Evolutionary conservation across 1,140 invertebrate genomes (phyloP).

Genomic region (Drosophila setifemur): DNA sequence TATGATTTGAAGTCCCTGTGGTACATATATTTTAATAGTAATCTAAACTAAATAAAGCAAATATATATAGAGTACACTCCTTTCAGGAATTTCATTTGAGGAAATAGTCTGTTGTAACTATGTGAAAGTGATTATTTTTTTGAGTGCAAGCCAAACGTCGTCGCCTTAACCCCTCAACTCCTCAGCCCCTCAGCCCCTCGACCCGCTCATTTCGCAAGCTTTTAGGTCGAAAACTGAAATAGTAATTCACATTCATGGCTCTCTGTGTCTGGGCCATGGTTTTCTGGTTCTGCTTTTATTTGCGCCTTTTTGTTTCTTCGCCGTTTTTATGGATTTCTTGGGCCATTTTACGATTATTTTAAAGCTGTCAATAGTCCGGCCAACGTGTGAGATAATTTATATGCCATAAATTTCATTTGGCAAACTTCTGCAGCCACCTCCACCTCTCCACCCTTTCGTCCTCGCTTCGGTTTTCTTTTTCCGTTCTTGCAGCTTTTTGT

Average conservation of each 20-base stretch:
- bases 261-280: constrained; percentile 35
- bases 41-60: too few species aligned
- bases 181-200: not conserved
- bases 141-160: constrained; percentile 50
- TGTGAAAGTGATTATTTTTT: too few species aligned
- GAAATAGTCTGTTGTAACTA: too few species aligned
- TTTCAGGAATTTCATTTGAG: too few species aligned
- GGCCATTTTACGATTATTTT: constrained; percentile 79
- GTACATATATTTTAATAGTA: too few species aligned
- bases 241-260: constrained; percentile 78
- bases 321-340: constrained; percentile 76
- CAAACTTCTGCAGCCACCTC: constrained; percentile 45
- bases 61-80: too few species aligned
- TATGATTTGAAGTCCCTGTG: too few species aligned
- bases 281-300: constrained; percentile 31
- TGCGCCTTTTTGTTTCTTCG: constrained; percentile 27
- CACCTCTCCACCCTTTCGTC: not conserved
- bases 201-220: constrained; percentile 26
- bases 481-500: not conserved
- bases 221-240: constrained; percentile 67
- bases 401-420: constrained; percentile 77
- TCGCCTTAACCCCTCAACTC: constrained; percentile 39
- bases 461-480: constrained; percentile 14
- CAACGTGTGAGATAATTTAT: constrained; percentile 81
- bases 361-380: constrained; percentile 77